phyloP scores from a whole-genome alignment of 2,888 invertebrate genomes.

The Pseudolycoriella hygida region DNA sequence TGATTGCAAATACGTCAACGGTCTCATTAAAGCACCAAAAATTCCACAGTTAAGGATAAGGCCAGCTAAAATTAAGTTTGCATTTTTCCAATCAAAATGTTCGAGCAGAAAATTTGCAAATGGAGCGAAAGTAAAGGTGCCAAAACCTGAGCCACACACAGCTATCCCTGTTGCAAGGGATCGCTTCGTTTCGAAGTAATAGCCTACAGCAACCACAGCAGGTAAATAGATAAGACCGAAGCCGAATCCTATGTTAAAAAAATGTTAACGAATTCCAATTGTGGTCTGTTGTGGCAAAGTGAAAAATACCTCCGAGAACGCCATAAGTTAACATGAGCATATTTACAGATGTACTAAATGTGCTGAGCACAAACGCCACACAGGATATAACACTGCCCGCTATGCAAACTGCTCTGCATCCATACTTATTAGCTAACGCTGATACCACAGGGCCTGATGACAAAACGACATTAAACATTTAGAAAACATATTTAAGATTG shows the following conservation, averaged over 20 bases:
- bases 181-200: constrained; percentile 91
- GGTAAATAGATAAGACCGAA: constrained; percentile 90
- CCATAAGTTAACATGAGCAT: constrained; percentile 89
- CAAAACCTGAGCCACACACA: constrained; percentile 84
- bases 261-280: constrained; percentile 13
- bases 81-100: constrained; percentile 73
- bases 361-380: constrained; percentile 68
- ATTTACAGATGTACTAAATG: constrained; percentile 71
- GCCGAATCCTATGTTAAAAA: constrained; percentile 50
- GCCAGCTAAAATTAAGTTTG: constrained; percentile 81
- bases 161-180: constrained; percentile 90
- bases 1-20: constrained; percentile 17
- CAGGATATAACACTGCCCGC: constrained; percentile 76
- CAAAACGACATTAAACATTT: not conserved
- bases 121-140: constrained; percentile 86
- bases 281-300: not conserved
- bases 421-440: constrained; percentile 89
- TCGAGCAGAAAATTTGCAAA: constrained; percentile 63
- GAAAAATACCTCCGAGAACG: constrained; percentile 63
- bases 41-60: constrained; percentile 81
- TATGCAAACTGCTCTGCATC: constrained; percentile 86
- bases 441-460: constrained; percentile 77
- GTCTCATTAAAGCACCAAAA: constrained; percentile 44
- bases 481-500: not conserved
- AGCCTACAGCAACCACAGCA: constrained; percentile 91